Evolutionary conservation across 1,140 invertebrate genomes (phyloP), one percentile per base, ranked within the genome.

Genomic region (Branchinecta lynchi): DNA sequence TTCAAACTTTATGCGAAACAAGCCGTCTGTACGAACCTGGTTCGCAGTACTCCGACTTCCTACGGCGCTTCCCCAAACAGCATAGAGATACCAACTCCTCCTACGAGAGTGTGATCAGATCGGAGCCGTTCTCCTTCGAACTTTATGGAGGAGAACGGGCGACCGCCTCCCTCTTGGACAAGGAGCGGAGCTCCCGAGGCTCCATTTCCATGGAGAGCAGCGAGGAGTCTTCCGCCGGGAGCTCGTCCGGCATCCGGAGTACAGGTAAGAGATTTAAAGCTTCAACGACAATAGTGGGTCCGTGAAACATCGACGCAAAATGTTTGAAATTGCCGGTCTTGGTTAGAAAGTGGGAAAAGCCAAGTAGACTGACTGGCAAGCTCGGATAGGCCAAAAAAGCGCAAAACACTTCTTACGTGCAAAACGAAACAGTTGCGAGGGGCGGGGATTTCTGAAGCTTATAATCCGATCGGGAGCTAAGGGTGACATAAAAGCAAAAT

Each of bases 11-110:
- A 45, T 80, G 78, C 75, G 82, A 84, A 72, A 80, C 77, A 71
- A 80, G 79, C 71, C 76, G 79, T 66, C 73, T 77, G 8, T 84
- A 84, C 74, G 81, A 82, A 69, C 77, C 79, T n/a, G 82, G 82
- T 7, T 77, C 77, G 12, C 79, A 83, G 73, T 84, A 81, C 74
- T 77, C 79, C 66, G 82, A 84, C 71, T 84, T 79, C 76, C 79
- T 83, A 8, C 77, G 78, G 66, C 74, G 79, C 44, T 70, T 82
- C 7, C 76, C 77, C 7, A 72, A 72, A 44, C 65, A n/a, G 70
- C 45, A 60, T 8, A 66, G 32, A 45, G 51, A 69, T 46, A 43
- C 60, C 60, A 68, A 43, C 70, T 1, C 65, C 69, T n/a, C 45
- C 45, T 32, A 44, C 45, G n/a, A 44, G 17, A 12, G 71, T 73